Conservation (phyloP, 2,113 vertebrate genomes). For the Henicopernis longicauda region DNA sequence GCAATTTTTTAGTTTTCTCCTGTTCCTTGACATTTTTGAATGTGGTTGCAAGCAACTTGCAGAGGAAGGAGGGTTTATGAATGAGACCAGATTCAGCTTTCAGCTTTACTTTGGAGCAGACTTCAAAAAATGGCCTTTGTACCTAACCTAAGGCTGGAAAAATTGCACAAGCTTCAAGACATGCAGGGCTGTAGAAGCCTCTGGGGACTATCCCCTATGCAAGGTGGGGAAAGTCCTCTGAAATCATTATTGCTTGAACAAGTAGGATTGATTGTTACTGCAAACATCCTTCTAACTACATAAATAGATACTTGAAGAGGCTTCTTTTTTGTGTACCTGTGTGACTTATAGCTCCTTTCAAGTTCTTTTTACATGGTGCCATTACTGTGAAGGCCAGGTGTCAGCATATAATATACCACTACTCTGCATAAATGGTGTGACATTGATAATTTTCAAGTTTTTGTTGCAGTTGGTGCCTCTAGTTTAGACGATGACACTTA, state of each 20-base stretch:
- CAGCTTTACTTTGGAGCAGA: neutral
- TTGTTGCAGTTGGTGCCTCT: neutral
- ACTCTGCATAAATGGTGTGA: neutral
- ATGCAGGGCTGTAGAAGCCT: neutral
- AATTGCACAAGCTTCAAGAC: neutral
- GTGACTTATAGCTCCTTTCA: neutral
- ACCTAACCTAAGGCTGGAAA: neutral
- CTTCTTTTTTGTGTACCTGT: neutral
- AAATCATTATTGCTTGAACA: neutral
- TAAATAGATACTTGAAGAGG: neutral
- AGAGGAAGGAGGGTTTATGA: neutral
- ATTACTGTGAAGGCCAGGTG: fast-evolving
- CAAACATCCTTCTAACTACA: neutral
- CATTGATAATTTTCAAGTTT: neutral
- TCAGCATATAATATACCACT: neutral
- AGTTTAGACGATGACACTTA: neutral
- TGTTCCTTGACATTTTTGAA: neutral
- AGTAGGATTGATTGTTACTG: neutral
- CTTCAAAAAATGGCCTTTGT: neutral
- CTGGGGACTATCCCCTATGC: neutral
- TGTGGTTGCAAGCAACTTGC: neutral
- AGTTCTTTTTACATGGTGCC: neutral
- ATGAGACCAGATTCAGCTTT: neutral
- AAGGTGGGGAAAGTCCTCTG: neutral
- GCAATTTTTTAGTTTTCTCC: neutral